Evolutionary conservation across 1,140 invertebrate genomes (phyloP), one percentile per base, ranked within the genome.

Genomic region (Drosophila tropicalis): DNA sequence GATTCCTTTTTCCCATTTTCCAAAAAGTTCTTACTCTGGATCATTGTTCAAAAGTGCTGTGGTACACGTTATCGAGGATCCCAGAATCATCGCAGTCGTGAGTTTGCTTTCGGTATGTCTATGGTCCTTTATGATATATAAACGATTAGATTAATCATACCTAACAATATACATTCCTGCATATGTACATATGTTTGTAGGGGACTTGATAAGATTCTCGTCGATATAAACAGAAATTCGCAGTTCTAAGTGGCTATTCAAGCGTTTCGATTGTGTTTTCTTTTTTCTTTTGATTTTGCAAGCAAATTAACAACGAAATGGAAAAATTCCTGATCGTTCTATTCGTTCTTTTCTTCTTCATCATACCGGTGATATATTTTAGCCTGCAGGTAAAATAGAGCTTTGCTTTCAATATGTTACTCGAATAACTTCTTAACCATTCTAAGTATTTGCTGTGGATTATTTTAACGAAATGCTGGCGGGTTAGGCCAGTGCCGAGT

Each of bases 1-100:
- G 25, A 39, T 44, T 40, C 12, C 36, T 55, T 32, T 36, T 51
- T 3, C 36, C 41, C 55, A 25, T n/a, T 15, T 15, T 12, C 10
- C 10, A 36, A 36, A 9, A 78, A 85, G 81, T 80, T 74, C n/a
- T 19, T 75, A 7, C 74, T 85, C 2, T 85, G 80, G 77, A 47
- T 70, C 5, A 15, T 80, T 15, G 13, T 85, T 22, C 78, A 60
- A 44, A 79, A 79, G 47, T 79, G 76, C 57, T 79, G 76, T 36
- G 77, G 76, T 2, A 9, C 62, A 7, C 41, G 25, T 4, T 36
- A 9, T n/a, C 57, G 40, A 29, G 44, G 72, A 13, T 41, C 40
- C 7, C 36, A 39, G 1, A 34, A 70, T 9, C 65, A 34, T 0
- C 51, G 40, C 10, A 61, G 5, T 32, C 70, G 9, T 9, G 10